These are phyloP conservation scores for Pseudanteris insignis DNA, from an alignment of 2,888 invertebrate species.

Conservation along the genomic window DNA sequence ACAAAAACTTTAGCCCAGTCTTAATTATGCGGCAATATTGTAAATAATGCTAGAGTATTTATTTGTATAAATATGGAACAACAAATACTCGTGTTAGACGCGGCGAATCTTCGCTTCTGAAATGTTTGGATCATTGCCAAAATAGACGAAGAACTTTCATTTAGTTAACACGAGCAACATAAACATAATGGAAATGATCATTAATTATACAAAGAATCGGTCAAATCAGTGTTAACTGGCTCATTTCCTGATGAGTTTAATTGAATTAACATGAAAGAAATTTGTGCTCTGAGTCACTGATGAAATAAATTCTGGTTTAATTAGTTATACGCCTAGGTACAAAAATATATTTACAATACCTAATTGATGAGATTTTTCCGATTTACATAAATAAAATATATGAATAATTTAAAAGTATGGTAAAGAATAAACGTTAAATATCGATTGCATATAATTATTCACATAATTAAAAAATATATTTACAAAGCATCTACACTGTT, in stretches of 20 bases:
- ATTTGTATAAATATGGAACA: constrained; percentile 25
- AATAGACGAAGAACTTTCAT: constrained; percentile 24
- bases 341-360: no score
- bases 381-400: no score
- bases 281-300: no score
- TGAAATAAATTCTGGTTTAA: no score
- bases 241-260: background rate
- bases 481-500: no score
- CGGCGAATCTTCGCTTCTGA: constrained; percentile 23
- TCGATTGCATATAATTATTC: no score
- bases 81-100: constrained; percentile 25
- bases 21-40: constrained; percentile 13
- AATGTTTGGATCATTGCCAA: constrained; percentile 27
- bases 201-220: constrained; percentile 8
- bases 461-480: no score
- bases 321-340: no score
- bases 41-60: constrained; percentile 6
- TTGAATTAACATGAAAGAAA: no score
- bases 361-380: no score
- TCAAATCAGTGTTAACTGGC: background rate
- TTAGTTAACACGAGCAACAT: constrained; percentile 17
- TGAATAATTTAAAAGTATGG: no score
- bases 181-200: constrained; percentile 7
- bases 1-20: constrained; percentile 13
- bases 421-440: no score